Evolutionary conservation across 2,113 vertebrate genomes (phyloP).

Genomic region (Zosterops pallidus): DNA sequence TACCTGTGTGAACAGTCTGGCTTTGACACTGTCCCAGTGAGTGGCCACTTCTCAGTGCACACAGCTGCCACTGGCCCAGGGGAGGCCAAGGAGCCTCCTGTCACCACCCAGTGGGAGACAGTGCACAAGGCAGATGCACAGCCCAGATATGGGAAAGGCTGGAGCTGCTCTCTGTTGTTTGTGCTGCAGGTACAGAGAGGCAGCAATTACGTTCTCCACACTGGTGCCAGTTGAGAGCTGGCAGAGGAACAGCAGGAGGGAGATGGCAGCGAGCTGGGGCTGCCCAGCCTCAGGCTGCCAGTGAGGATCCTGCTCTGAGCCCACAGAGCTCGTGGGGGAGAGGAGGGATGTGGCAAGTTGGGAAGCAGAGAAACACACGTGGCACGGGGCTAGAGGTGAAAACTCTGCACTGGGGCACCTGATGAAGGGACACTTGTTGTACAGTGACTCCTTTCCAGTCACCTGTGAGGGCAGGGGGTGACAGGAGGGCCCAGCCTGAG

Average conservation of each 20-base stretch:
- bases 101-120: not conserved
- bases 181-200: not conserved
- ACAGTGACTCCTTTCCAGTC: not conserved
- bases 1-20: not conserved
- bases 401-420: not conserved
- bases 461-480: fast-evolving
- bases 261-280: not conserved
- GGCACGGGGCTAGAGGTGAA: not conserved
- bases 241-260: not conserved
- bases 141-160: fast-evolving
- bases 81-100: not conserved
- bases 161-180: not conserved
- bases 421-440: not conserved
- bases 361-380: not conserved
- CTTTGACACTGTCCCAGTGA: not conserved
- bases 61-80: not conserved
- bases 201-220: not conserved
- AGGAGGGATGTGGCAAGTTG: not conserved
- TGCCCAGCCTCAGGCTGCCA: not conserved
- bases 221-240: not conserved
- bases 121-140: not conserved
- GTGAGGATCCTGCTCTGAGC: not conserved
- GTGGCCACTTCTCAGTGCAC: not conserved
- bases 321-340: fast-evolving
- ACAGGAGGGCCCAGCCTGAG: not conserved